Conservation (phyloP, 2,797 vertebrate species). For the Strix occidentalis region DNA sequence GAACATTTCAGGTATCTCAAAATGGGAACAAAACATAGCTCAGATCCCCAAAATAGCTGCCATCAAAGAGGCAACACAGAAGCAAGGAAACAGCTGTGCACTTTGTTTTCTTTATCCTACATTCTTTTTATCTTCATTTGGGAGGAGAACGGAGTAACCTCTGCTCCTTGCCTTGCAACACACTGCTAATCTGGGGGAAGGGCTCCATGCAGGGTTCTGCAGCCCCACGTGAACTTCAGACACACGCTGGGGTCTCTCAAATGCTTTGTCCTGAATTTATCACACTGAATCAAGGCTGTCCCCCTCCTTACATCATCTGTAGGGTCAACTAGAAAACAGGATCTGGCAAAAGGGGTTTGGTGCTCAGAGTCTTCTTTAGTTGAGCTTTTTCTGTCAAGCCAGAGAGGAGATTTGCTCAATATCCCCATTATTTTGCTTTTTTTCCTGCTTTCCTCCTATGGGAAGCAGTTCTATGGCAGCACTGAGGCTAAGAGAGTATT, state of each 20-base stretch:
- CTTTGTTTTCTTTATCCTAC: background rate
- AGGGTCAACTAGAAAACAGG: background rate
- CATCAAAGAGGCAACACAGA: background rate
- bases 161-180: background rate
- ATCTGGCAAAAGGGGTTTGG: background rate
- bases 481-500: background rate
- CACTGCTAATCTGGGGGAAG: background rate
- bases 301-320: background rate
- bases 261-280: background rate
- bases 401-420: background rate
- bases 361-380: background rate
- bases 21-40: background rate
- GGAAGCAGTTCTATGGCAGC: background rate
- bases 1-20: background rate
- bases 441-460: background rate
- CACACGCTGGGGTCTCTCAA: background rate
- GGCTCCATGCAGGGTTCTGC: background rate
- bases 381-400: background rate
- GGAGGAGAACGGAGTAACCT: background rate
- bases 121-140: background rate
- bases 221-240: background rate
- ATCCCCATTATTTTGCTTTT: background rate
- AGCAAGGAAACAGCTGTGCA: background rate
- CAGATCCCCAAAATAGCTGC: conserved; percentile 6
- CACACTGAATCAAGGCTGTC: background rate